These are phyloP conservation scores for Xiphydria camelus DNA, from an alignment of 2,888 invertebrate genomes.

Conservation along the genomic window DNA sequence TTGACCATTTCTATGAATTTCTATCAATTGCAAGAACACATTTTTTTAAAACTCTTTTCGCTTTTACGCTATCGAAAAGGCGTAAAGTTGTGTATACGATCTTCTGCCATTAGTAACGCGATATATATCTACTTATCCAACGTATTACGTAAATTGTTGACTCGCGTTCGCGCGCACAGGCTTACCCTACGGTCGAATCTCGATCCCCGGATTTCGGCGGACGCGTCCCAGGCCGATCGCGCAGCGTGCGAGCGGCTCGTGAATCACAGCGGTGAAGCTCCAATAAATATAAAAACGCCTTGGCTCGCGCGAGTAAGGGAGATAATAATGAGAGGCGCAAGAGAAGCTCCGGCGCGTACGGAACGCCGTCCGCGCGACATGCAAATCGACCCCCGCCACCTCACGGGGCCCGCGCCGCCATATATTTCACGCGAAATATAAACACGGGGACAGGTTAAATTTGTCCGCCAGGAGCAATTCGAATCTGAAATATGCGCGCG, in stretches of 20 bases:
- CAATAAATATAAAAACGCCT: conserved; percentile 40
- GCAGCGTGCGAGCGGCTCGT: conserved; percentile 20
- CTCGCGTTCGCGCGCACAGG: too few relatives aligned
- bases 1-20: too few relatives aligned
- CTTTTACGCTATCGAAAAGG: too few relatives aligned
- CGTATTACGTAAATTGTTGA: too few relatives aligned
- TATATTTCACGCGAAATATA: conserved; percentile 38
- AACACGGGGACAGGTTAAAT: conserved; percentile 30
- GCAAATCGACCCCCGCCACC: conserved; percentile 8
- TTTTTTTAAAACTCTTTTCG: too few relatives aligned
- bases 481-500: conserved; percentile 25
- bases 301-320: conserved; percentile 35
- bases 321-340: conserved; percentile 41
- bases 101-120: too few relatives aligned
- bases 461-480: conserved; percentile 28
- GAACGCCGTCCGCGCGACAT: conserved; percentile 5
- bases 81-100: too few relatives aligned
- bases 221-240: background rate
- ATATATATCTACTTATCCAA: too few relatives aligned
- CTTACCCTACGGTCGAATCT: too few relatives aligned
- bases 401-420: conserved; percentile 22
- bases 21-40: too few relatives aligned
- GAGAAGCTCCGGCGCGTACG: too few relatives aligned
- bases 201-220: too few relatives aligned
- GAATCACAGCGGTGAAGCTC: conserved; percentile 22